Evolutionary conservation across 2,797 vertebrate genomes (phyloP).

Genomic region (Crypturellus tataupa): DNA sequence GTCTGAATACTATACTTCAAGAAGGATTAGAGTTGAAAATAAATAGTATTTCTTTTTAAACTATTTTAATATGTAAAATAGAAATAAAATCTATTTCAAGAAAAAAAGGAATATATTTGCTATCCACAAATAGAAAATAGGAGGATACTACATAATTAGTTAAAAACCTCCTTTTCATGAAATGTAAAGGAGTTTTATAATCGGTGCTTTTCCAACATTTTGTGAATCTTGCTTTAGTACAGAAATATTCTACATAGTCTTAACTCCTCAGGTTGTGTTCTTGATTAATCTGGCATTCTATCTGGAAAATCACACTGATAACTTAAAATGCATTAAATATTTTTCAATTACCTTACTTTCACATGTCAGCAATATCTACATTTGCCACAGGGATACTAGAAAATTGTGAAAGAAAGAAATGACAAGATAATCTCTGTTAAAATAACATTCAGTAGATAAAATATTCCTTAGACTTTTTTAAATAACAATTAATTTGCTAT

Average conservation of each 20-base stretch:
- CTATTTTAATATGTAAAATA: not conserved
- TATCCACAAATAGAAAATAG: not conserved
- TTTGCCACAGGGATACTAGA: not conserved
- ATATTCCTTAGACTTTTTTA: not conserved
- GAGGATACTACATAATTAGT: not conserved
- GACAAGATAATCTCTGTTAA: not conserved
- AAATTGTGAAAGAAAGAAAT: not conserved
- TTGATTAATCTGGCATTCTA: not conserved
- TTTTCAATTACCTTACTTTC: not conserved
- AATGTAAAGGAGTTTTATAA: slow-evolving; percentile 27
- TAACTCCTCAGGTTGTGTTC: not conserved
- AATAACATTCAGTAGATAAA: not conserved
- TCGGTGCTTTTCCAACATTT: slow-evolving; percentile 12
- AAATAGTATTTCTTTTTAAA: not conserved
- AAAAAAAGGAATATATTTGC: not conserved
- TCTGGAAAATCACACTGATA: not conserved
- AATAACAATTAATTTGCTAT: not conserved
- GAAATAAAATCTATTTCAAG: not conserved
- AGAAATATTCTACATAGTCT: not conserved
- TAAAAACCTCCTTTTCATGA: slow-evolving; percentile 1
- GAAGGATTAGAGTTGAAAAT: not conserved
- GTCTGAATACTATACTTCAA: not conserved
- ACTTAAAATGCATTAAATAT: not conserved
- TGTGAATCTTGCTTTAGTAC: not conserved
- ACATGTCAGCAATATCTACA: not conserved